Evolutionary conservation across 1,140 invertebrate genomes (phyloP), one percentile per base, ranked within the genome.

Genomic region (Diorhabda elongata): DNA sequence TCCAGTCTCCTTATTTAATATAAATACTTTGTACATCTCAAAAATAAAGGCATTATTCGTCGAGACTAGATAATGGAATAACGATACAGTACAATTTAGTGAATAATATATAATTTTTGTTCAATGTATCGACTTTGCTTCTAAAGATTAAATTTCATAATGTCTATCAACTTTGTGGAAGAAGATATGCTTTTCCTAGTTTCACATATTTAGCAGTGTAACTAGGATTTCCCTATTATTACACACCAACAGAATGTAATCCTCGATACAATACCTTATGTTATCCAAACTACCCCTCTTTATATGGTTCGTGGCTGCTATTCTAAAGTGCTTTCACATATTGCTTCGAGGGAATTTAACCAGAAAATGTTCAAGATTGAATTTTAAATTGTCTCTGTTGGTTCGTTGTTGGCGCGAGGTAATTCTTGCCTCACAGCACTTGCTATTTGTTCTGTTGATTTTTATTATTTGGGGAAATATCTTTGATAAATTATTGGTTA

Each of bases 221-320:
- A n/a, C 6, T 52, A 52, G n/a, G 47, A 8, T 69, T 73, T 68
- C 64, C 63, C 69, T 71, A 73, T 73, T 73, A 71, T 70, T 69
- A 66, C 69, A 69, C 68, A 70, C 71, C 70, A 71, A 68, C 63
- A 71, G 67, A 69, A 69, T 66, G 64, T 71, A 71, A 73, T 73
- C 68, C 71, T 65, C 69, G 70, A 73, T 73, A 73, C 69, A 73
- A 73, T 73, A 65, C 64, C 70, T 67, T 69, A 66, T 73, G 67
- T 70, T 70, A 66, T 67, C 71, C 64, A 57, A 66, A 64, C 64
- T 70, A 70, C 63, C 71, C 71, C 67, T 73, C 67, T 59, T 66
- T 64, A 64, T 68, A 68, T 47, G 68, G 67, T 64, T 73, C 58
- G 58, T 47, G 65, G 65, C 57, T 67, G 61, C 58, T 61, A 67